These are phyloP conservation scores for Aurelia aurita complex sp. Pacific DNA, from an alignment of 30 jellyfish, hydroid and myxozoan genomes.

Conservation along the genomic window DNA sequence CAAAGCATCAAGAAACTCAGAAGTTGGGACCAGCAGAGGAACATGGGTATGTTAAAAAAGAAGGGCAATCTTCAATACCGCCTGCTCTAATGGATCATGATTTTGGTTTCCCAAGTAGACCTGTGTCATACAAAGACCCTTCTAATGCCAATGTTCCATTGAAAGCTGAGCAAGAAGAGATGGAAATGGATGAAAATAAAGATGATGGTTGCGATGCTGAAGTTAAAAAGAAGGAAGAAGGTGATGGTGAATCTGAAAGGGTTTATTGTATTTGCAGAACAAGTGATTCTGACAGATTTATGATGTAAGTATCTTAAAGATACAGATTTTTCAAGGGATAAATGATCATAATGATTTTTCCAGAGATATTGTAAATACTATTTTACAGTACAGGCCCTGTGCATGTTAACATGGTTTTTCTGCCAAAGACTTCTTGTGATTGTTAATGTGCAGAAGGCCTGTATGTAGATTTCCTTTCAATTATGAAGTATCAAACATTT, in stretches of 20 bases:
- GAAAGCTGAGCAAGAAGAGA: not conserved
- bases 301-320: conserved; percentile 73
- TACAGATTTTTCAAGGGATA: too few relatives aligned
- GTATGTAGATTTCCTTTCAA: not conserved
- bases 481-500: too few relatives aligned
- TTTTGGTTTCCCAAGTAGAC: conserved; percentile 42
- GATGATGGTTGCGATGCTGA: conserved; percentile 8
- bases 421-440: too few relatives aligned
- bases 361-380: too few relatives aligned
- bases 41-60: too few relatives aligned
- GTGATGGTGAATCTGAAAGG: conserved; percentile 40
- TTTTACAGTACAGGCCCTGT: too few relatives aligned
- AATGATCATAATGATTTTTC: not conserved
- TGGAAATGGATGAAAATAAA: not conserved
- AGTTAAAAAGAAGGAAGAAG: not conserved
- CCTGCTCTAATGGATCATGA: conserved; percentile 49
- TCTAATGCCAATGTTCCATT: not conserved
- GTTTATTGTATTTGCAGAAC: conserved; percentile 84
- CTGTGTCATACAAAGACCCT: not conserved
- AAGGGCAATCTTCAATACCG: not conserved
- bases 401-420: too few relatives aligned
- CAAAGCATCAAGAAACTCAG: too few relatives aligned
- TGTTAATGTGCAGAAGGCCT: too few relatives aligned
- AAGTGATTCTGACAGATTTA: conserved; percentile 82
- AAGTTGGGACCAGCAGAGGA: too few relatives aligned